Evolutionary conservation across 2,113 vertebrate genomes (phyloP).

Genomic region (Vidua macroura): DNA sequence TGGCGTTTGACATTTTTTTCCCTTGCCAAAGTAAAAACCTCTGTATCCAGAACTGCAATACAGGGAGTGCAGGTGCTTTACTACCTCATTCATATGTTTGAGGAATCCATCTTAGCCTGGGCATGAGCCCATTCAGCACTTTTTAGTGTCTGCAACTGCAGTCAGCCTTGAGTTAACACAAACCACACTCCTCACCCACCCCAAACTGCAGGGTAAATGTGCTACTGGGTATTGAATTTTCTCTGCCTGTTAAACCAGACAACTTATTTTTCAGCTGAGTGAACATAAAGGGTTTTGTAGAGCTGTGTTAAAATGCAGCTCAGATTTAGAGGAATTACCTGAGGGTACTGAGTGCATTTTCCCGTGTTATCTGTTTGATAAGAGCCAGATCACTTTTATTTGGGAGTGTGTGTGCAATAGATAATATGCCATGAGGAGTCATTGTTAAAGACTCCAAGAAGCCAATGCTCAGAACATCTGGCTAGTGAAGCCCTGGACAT

Average conservation of each 20-base stretch:
- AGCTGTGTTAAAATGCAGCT: neutral
- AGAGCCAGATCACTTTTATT: neutral
- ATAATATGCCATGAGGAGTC: neutral
- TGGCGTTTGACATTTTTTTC: neutral
- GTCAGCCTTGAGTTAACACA: neutral
- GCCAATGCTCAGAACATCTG: constrained; percentile 47
- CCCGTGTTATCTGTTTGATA: neutral
- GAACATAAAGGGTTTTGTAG: neutral
- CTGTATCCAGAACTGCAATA: neutral
- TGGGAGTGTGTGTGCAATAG: neutral
- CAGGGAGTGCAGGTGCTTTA: neutral
- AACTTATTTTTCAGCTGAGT: neutral
- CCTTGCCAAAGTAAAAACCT: neutral
- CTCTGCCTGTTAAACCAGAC: neutral
- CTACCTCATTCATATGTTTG: neutral
- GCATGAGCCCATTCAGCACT: neutral
- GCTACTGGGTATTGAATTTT: neutral
- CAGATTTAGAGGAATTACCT: neutral
- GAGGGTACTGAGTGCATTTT: neutral
- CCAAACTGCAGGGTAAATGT: neutral
- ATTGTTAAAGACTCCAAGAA: neutral
- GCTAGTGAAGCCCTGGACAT: constrained; percentile 25
- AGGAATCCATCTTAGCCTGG: neutral
- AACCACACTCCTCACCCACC: neutral
- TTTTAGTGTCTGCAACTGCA: neutral